Evolutionary conservation across 1,140 invertebrate species (phyloP), one percentile per base, ranked within the genome.

Genomic region (Pogonognathellus flavescens): DNA sequence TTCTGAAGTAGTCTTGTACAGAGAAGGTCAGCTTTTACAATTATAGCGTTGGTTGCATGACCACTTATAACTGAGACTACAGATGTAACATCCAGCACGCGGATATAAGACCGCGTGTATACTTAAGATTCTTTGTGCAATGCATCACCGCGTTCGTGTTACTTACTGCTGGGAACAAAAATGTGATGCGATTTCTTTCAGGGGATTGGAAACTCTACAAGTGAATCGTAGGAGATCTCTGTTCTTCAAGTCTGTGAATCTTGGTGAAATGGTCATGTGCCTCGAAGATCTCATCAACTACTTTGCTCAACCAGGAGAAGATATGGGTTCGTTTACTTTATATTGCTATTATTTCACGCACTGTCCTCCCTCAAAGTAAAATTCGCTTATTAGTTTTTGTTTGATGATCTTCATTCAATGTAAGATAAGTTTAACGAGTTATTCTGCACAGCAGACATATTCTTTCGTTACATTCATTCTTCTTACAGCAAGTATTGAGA

Each of bases 211-310:
- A 93, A 95, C 94, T 0, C 91, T 99, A 82, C 97, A 98, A 92
- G 93, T 95, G 86, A 96, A 96, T 91, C 92, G 95, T 88, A 92
- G 96, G 85, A 94, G 95, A 88, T 96, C 94, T 1, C 92, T 95
- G 91, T 97, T 97, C 91, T 95, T 97, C 91, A 94, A 94, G 88
- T 94, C 94, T 55, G 96, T 98, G 5, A 98, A 97, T 91, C 93
- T 99, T 0, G 95, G 95, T 87, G 98, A 99, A 92, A 98, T 99
- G 94, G 95, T 99, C 20, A 98, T 98, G 70, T 86, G 87, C 53
- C 92, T 99, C 31, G 98, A 99, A 91, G 98, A 99, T 93, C 94
- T 99, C 83, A 99, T 99, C 89, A 99, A 99, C 91, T 99, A 99
- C 91, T 99, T 99, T 92, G 97, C 97, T 59, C 98, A 99, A 90